Base-by-base conservation (phyloP, 2,888 invertebrate genomes). In the Odontothrips loti region DNA sequence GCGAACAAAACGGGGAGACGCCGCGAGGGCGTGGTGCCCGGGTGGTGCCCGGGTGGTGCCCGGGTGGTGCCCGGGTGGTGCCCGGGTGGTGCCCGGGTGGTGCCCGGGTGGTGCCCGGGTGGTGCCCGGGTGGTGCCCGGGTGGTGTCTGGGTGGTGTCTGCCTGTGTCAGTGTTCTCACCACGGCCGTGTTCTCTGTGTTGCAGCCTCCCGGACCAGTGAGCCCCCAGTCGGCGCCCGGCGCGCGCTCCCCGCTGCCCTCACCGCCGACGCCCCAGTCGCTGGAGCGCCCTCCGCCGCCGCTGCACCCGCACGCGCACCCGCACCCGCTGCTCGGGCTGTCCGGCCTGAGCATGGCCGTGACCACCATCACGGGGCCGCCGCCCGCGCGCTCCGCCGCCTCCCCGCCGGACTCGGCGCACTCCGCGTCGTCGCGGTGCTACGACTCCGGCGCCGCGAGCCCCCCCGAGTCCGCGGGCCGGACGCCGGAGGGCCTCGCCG, bases 401-500 rank as follows among this genome's bases (percentile, higher is more conserved):
- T 82, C 82, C 83, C 80, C 82, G 82, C 23, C 80, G 80, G 29
- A 80, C 81, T n/a, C 79, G 82, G 63, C 79, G 68, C 68, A 75
- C 68, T 75, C 68, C 23, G 68, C 68, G 68, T 75, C 68, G 68
- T 75, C 68, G 68, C 68, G 68, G 23, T 75, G 68, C 68, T 75
- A 75, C 68, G 68, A 75, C 68, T 75, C 68, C 27, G 68, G 68
- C 68, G 68, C 68, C 68, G 68, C 68, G 68, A 75, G 68, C 12
- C 68, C 68, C 68, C 68, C 68, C 11, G 68, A 75, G 68, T 75
- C 68, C 68, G 68, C 68, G 23, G 68, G 68, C 27, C 68, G 68
- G 68, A 75, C 68, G 87, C 87, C 82, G 85, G 84, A 90, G 87
- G 90, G 88, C 89, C 87, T 87, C 87, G 86, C 89, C 86, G 85